Evolutionary conservation across 2,888 invertebrate species (phyloP), one percentile per base, ranked within the genome.

Genomic region (Spialia ferax): DNA sequence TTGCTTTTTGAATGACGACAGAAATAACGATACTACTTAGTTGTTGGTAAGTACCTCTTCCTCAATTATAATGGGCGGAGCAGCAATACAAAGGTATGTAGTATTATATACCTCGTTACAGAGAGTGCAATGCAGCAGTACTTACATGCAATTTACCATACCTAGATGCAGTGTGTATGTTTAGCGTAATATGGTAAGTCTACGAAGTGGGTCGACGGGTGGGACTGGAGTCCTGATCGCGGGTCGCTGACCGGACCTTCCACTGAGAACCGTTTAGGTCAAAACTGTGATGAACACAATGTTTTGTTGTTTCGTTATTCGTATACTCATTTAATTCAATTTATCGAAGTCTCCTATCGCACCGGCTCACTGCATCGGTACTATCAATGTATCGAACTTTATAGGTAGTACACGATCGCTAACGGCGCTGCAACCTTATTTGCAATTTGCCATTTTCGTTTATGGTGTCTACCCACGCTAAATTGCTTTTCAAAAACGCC

Each of bases 401-500:
- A 48, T 22, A 48, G 11, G 20, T 5, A 48, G 75, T 72, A 72
- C 72, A 71, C 73, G 72, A 79, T 80, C 79, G 73, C 77, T 87
- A 86, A 88, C 86, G 86, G 88, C 71, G 74, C 77, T 74, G 65
- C 72, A 74, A 77, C 83, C 87, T 77, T 86, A 83, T 84, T 84
- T 75, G 79, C 57, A 78, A 77, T 80, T 82, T 76, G 80, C 83
- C 77, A 81, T 82, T 84, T 85, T 80, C 76, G 73, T 80, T 82
- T 84, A 80, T 76, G 78, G 77, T 75, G 71, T 73, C 75, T 78
- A 78, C 83, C 86, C 79, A 85, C 84, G 82, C 80, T 75, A 81
- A 81, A 75, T 76, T 75, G 71, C 77, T 60, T 54, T 66, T 42
- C 50, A 23, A 65, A 65, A 59, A 59, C 52, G 60, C 54, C 60